phyloP scores from a whole-genome alignment of 2,113 vertebrate genomes.

The Lonchura striata region DNA sequence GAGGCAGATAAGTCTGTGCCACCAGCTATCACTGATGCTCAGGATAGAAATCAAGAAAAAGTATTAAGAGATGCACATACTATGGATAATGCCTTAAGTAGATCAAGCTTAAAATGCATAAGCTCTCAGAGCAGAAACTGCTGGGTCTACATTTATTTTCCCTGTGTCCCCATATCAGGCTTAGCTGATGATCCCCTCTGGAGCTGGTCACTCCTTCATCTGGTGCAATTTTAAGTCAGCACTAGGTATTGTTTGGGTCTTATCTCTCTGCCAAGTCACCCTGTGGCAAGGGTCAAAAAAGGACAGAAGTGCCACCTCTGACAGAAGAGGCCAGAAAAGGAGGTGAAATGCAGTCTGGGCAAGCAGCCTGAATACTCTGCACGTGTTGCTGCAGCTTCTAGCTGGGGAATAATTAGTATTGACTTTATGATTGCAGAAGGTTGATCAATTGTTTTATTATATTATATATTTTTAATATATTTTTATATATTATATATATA shows the following conservation, averaged over 20 bases:
- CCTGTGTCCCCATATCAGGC: not conserved
- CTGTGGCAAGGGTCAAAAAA: not conserved
- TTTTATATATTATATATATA: too few relatives aligned
- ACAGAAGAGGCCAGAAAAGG: not conserved
- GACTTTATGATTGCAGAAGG: too few relatives aligned
- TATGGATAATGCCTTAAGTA: not conserved
- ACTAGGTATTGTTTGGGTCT: not conserved
- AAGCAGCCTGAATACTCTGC: not conserved
- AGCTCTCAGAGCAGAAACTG: not conserved
- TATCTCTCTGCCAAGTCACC: not conserved
- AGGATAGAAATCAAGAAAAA: not conserved
- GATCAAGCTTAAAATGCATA: not conserved
- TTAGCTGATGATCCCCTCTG: not conserved
- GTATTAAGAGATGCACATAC: not conserved
- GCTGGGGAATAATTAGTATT: too few relatives aligned
- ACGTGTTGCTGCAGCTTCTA: too few relatives aligned
- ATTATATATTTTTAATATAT: too few relatives aligned
- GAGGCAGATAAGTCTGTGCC: not conserved
- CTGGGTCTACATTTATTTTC: not conserved
- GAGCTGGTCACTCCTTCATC: not conserved
- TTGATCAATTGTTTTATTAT: too few relatives aligned
- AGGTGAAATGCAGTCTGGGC: too few relatives aligned
- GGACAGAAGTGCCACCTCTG: not conserved
- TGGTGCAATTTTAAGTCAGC: not conserved
- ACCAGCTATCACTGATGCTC: not conserved